Percentiles rank a stretch among this genome's conserved stretches.
Evolutionary conservation across 2,797 vertebrate species (phyloP).

Genomic region (Helarctos malayanus): DNA sequence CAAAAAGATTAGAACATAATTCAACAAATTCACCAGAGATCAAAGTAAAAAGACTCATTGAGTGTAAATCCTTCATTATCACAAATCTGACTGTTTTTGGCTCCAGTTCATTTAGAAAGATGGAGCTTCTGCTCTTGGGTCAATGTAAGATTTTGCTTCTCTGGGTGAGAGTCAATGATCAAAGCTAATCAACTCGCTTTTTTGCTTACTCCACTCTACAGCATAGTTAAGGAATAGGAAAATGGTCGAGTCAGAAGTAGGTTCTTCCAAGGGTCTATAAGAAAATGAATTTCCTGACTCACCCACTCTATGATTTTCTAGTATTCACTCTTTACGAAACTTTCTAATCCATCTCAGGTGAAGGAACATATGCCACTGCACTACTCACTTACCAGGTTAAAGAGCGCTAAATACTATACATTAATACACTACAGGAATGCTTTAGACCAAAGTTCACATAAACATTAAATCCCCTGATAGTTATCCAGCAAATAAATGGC

Average conservation of each 20-base stretch:
- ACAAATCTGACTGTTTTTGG: not conserved
- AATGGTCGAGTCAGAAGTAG: not conserved
- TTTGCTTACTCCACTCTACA: not conserved
- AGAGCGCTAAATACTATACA: not conserved
- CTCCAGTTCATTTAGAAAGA: constrained; percentile 48
- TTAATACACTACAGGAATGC: not conserved
- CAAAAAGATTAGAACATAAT: constrained; percentile 19
- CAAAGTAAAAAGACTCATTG: not conserved
- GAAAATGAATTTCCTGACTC: not conserved
- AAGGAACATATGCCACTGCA: not conserved
- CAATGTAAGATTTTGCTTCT: not conserved
- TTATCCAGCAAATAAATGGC: not conserved
- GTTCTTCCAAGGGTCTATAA: constrained; percentile 17
- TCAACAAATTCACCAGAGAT: constrained; percentile 46
- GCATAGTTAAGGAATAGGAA: not conserved
- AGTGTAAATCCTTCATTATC: not conserved
- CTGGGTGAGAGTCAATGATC: constrained; percentile 16
- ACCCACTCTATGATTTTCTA: not conserved
- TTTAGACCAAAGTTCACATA: not conserved
- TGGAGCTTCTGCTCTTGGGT: not conserved
- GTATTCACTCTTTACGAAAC: not conserved
- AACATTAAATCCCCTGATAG: not conserved
- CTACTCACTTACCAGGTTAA: too few relatives aligned
- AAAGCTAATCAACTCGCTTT: not conserved
- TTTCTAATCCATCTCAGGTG: constrained; percentile 2